Conservation (phyloP, 2,888 invertebrate species). For the Prosopocoilus inquinatus region DNA sequence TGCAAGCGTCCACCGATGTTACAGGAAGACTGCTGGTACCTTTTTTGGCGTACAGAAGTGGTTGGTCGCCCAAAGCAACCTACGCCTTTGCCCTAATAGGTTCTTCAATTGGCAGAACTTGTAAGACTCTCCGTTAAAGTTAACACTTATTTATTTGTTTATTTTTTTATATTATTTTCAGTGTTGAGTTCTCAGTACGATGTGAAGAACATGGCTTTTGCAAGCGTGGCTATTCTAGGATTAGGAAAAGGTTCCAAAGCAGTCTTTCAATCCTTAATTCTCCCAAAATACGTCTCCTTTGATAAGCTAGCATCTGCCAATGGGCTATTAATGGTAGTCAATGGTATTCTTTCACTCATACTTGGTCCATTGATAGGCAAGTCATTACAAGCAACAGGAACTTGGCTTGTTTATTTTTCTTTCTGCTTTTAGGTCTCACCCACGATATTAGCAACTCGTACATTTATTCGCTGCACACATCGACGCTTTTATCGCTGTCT, state of each 20-base stretch:
- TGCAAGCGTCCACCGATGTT: constrained; percentile 48
- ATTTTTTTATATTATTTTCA: constrained; percentile 26
- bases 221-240: constrained; percentile 39
- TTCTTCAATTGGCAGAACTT: constrained; percentile 45
- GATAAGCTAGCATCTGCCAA: constrained; percentile 47
- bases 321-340: constrained; percentile 46
- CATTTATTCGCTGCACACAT: constrained; percentile 42
- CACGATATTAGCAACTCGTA: constrained; percentile 43
- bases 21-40: constrained; percentile 47
- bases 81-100: constrained; percentile 45
- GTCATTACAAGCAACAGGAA: not conserved
- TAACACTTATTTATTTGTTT: not conserved
- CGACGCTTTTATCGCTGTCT: constrained; percentile 40
- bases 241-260: constrained; percentile 47
- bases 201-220: constrained; percentile 32
- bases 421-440: constrained; percentile 28
- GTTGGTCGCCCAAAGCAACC: constrained; percentile 44
- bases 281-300: constrained; percentile 44
- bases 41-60: constrained; percentile 39
- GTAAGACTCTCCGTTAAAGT: constrained; percentile 34
- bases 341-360: constrained; percentile 42
- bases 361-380: constrained; percentile 48
- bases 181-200: constrained; percentile 38
- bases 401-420: not conserved
- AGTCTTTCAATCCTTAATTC: constrained; percentile 48